Conservation (phyloP, 2,888 invertebrate genomes). For the Euzophera pinguis region DNA sequence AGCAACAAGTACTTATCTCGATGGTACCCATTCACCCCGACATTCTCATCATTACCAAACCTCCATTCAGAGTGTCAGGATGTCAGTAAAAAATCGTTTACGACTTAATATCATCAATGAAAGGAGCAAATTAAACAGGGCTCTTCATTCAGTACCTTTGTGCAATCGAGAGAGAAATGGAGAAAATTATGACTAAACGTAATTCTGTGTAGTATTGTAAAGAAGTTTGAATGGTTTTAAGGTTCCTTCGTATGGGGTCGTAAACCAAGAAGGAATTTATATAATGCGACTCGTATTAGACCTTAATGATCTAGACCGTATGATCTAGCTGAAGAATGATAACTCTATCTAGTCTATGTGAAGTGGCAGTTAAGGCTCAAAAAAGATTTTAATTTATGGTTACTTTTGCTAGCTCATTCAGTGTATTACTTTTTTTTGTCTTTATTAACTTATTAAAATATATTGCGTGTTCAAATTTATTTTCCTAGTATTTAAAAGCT, state of each 20-base stretch:
- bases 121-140: slow-evolving; percentile 8
- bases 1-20: slow-evolving; percentile 4
- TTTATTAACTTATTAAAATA: too few relatives aligned
- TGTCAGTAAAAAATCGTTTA: slow-evolving; percentile 7
- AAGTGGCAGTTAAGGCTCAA: too few relatives aligned
- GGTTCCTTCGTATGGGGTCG: background rate
- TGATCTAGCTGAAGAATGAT: too few relatives aligned
- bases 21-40: background rate
- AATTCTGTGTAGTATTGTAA: slow-evolving; percentile 6
- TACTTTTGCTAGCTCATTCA: too few relatives aligned
- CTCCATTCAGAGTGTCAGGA: background rate
- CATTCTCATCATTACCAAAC: background rate
- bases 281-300: too few relatives aligned
- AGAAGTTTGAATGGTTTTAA: background rate
- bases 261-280: too few relatives aligned
- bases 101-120: background rate
- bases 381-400: too few relatives aligned
- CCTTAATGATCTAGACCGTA: too few relatives aligned
- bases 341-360: too few relatives aligned
- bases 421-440: too few relatives aligned
- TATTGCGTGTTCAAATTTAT: too few relatives aligned
- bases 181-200: slow-evolving; percentile 1
- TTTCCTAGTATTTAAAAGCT: too few relatives aligned
- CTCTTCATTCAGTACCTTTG: slow-evolving; percentile 2
- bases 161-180: background rate